Evolutionary conservation across 2,797 vertebrate genomes (phyloP).

Genomic region (Amblyopsis hoosieri): DNA sequence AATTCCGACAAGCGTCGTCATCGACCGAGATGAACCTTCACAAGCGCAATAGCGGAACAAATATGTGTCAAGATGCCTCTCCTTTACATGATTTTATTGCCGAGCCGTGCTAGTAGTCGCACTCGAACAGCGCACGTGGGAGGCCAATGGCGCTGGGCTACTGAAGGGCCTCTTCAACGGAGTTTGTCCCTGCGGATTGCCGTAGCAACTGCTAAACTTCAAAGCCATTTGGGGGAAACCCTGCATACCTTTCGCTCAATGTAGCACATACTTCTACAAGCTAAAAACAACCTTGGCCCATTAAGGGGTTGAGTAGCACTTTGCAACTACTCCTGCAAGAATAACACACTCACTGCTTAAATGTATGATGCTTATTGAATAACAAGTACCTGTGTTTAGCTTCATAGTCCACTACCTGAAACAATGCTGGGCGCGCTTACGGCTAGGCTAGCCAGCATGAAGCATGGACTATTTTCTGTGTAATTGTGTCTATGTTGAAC

Average conservation of each 20-base stretch:
- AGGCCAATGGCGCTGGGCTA: conserved; percentile 48
- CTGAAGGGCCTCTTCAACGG: conserved; percentile 63
- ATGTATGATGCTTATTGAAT: conserved; percentile 72
- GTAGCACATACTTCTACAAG: conserved; percentile 24
- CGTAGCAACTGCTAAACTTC: conserved; percentile 67
- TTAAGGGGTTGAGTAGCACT: conserved; percentile 75
- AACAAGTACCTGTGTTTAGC: conserved; percentile 68
- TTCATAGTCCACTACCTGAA: conserved; percentile 66
- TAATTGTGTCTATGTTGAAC: background rate
- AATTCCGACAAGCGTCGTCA: conserved; percentile 53
- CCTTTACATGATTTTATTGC: conserved; percentile 62
- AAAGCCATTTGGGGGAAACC: conserved; percentile 61
- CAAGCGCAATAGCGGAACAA: conserved; percentile 25
- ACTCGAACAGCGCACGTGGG: conserved; percentile 59
- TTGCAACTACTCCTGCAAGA: conserved; percentile 71
- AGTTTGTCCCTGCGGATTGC: conserved; percentile 62
- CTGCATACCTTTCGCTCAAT: conserved; percentile 44
- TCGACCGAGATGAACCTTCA: conserved; percentile 38
- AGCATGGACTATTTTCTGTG: conserved; percentile 8
- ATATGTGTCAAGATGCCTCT: conserved; percentile 64
- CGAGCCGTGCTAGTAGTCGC: conserved; percentile 39
- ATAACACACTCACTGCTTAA: conserved; percentile 74
- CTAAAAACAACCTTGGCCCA: conserved; percentile 69
- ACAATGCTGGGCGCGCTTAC: conserved; percentile 56
- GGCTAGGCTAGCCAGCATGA: background rate